Evolutionary conservation across 2,797 vertebrate species (phyloP).

Genomic region (Tiaroga cobitis): DNA sequence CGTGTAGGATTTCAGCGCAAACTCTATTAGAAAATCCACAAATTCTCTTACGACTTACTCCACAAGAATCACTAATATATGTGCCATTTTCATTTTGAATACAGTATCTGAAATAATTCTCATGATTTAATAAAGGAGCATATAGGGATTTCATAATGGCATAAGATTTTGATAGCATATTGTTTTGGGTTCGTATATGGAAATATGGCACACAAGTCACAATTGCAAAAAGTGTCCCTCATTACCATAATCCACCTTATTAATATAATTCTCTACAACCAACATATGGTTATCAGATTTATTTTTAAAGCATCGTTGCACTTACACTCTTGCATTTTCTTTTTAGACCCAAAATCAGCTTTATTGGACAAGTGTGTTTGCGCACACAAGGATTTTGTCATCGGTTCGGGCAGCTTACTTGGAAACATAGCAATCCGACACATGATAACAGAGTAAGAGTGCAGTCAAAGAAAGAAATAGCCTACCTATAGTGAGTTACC

Average conservation of each 20-base stretch:
- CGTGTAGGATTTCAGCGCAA: neutral
- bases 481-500: neutral
- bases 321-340: neutral
- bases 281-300: neutral
- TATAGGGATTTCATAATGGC: neutral
- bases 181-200: neutral
- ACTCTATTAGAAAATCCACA: neutral
- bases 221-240: neutral
- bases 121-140: neutral
- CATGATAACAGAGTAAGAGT: neutral
- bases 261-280: neutral
- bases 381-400: neutral
- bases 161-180: neutral
- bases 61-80: neutral
- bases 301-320: neutral
- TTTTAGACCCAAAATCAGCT: neutral
- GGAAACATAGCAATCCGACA: neutral
- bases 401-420: neutral
- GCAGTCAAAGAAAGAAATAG: neutral
- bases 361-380: neutral
- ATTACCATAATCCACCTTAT: neutral
- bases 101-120: neutral
- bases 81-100: neutral
- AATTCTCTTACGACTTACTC: neutral
- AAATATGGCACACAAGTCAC: neutral